phyloP scores from a whole-genome alignment of 23 tunicate species.

The Diplosoma virens region DNA sequence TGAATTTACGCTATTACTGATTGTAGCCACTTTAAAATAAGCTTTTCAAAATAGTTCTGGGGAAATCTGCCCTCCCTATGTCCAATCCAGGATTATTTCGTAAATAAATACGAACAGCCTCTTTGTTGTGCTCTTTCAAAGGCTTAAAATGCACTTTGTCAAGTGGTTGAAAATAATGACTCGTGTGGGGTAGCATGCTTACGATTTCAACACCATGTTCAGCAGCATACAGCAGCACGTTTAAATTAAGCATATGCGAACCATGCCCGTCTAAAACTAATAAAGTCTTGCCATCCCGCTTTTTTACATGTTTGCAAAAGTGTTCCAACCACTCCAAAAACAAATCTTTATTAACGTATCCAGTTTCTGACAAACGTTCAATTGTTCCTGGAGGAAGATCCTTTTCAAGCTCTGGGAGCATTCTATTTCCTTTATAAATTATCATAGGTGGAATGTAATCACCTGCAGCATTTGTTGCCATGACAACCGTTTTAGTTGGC shows the following conservation, averaged over 20 bases:
- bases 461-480: neutral
- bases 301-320: conserved; percentile 14
- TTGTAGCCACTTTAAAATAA: conserved; percentile 25
- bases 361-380: neutral
- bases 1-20: conserved; percentile 12
- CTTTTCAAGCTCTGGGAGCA: conserved; percentile 18
- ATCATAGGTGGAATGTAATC: neutral
- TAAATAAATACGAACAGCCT: neutral
- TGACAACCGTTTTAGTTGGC: neutral
- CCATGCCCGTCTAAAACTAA: neutral
- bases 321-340: conserved; percentile 3
- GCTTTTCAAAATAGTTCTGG: conserved; percentile 13
- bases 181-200: conserved; percentile 5
- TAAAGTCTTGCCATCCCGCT: neutral
- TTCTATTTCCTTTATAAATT: neutral
- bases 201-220: conserved; percentile 20
- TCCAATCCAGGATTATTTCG: neutral
- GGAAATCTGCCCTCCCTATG: neutral
- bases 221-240: conserved; percentile 7
- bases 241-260: neutral
- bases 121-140: neutral
- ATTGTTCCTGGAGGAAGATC: conserved; percentile 24
- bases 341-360: neutral
- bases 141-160: neutral
- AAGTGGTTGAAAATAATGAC: neutral